Conservation (phyloP, 2,113 vertebrate genomes). For the Cyphomyrus plagiostoma region DNA sequence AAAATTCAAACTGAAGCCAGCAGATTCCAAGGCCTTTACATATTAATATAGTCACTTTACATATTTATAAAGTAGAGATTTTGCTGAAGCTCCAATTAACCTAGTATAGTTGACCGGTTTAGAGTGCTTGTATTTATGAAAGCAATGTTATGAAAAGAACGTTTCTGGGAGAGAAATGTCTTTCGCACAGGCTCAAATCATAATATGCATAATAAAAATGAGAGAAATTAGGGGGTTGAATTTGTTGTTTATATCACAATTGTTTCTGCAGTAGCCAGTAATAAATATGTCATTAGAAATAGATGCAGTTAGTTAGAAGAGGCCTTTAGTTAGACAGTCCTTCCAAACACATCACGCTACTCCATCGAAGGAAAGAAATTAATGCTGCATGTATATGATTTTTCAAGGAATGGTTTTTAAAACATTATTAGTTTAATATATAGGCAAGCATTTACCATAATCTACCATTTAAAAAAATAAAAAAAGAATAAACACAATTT, state of each 20-base stretch:
- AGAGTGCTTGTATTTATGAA: neutral
- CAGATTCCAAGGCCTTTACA: neutral
- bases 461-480: neutral
- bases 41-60: neutral
- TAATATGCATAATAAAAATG: neutral
- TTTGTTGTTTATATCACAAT: neutral
- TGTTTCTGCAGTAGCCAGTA: neutral
- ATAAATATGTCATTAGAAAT: neutral
- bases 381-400: neutral
- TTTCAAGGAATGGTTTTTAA: neutral
- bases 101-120: too few species aligned
- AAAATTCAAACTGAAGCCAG: neutral
- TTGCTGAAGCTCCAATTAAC: neutral
- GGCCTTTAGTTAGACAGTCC: neutral
- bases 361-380: neutral
- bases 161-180: neutral
- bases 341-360: neutral
- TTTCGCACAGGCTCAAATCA: neutral
- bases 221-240: neutral
- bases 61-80: neutral
- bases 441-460: neutral
- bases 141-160: neutral
- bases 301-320: neutral
- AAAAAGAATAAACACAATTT: neutral
- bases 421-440: neutral